Base-by-base conservation (phyloP, 2,797 vertebrate genomes). In the Melanogrammus aeglefinus region DNA sequence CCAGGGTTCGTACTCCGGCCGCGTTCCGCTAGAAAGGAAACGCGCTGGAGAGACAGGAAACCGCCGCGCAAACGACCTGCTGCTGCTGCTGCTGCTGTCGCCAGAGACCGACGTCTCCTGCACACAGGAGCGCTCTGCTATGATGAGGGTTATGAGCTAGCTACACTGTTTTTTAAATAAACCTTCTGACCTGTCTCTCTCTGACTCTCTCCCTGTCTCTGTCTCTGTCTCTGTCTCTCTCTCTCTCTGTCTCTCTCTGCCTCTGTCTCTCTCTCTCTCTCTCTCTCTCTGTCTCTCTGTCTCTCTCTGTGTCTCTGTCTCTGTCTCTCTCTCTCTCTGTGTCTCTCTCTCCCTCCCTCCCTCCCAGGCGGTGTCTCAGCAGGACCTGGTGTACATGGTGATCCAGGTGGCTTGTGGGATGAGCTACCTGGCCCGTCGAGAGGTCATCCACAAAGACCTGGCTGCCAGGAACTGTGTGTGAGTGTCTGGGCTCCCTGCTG, bases 381-480 rank as follows among this genome's bases (percentile, higher is more conserved):
- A 99, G 87, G 98, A 99, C 88, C 88, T 99, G 88, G 98, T 99
- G 8, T 97, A 98, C 81, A 99, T 99, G 97, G 98, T 97, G 72
- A 98, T 99, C 89, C 98, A 99, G 94, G 98, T 99, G 7, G 96
- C 98, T 73, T 99, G 97, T 87, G 98, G 98, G 31, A 99, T 99
- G 98, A 99, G 98, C 93, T 99, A 99, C 85, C 92, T 99, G 92
- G 95, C 98, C 79, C 94, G 98, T 81, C 90, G 98, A 81, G 98
- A 99, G 94, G 97, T 99, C 88, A 99, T 99, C 86, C 98, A 99
- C 91, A 99, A 96, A 94, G 98, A 99, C 92, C 93, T 99, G 75
- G 97, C 98, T 75, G 96, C 98, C 85, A 95, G 98, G 92, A 99
- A 99, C 92, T 99, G 97, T 82, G 97, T 99, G 98, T 99, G 92